phyloP scores from a whole-genome alignment of 2,797 vertebrate species.

The Acipenser transmontanus region DNA sequence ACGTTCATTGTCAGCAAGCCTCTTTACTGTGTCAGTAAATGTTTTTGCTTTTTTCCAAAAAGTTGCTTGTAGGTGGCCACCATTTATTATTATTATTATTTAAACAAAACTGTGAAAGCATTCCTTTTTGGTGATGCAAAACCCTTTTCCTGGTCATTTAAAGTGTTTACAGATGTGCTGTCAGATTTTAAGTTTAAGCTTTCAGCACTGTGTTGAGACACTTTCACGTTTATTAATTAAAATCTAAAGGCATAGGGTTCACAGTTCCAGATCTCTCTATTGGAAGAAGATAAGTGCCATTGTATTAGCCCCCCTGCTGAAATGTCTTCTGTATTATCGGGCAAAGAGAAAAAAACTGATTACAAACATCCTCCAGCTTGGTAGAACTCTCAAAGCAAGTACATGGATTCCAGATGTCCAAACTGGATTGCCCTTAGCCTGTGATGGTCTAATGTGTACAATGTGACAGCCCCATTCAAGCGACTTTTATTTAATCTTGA shows the following conservation, averaged over 20 bases:
- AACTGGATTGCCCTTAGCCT: conserved; percentile 6
- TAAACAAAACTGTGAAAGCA: conserved; percentile 26
- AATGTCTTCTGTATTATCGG: conserved; percentile 17
- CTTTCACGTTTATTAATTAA: conserved; percentile 22
- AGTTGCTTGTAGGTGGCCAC: conserved; percentile 25
- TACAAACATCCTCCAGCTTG: conserved; percentile 23
- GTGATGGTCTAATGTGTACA: neutral
- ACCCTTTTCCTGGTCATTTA: conserved; percentile 32
- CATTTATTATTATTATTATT: neutral
- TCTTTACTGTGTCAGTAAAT: neutral
- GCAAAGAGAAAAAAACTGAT: conserved; percentile 23
- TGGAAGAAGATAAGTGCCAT: neutral
- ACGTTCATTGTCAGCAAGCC: too few species aligned
- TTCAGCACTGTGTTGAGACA: conserved; percentile 21
- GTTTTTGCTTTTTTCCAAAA: neutral
- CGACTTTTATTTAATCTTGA: conserved; percentile 1
- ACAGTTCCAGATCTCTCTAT: conserved; percentile 9
- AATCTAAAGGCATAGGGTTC: conserved; percentile 11
- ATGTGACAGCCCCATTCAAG: neutral
- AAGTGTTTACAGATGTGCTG: conserved; percentile 43
- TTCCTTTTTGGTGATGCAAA: conserved; percentile 39
- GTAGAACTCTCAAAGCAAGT: conserved; percentile 16
- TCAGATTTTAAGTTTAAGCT: conserved; percentile 29
- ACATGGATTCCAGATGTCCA: conserved; percentile 37
- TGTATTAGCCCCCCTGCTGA: conserved; percentile 8